Conservation (phyloP, 2,113 vertebrate species). For the Nymphicus hollandicus region DNA sequence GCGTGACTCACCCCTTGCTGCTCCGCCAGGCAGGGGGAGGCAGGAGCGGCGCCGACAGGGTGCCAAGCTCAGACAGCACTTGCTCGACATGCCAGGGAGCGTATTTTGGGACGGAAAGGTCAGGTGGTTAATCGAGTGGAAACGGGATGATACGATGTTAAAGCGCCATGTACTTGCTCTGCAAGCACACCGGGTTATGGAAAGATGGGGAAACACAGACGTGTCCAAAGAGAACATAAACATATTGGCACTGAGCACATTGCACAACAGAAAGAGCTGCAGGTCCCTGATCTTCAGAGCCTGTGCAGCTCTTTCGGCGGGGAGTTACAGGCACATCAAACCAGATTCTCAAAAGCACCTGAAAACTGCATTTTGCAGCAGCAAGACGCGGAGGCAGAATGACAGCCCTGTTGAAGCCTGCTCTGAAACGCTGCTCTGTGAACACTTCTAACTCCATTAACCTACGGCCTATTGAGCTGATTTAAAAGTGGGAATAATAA, state of each 20-base stretch:
- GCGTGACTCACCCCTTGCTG: rapidly evolving
- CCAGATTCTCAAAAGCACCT: neutral
- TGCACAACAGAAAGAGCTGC: neutral
- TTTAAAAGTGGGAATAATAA: neutral
- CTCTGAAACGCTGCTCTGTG: rapidly evolving
- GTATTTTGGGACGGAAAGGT: neutral
- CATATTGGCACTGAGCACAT: rapidly evolving
- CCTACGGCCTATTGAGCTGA: neutral
- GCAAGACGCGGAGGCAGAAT: rapidly evolving
- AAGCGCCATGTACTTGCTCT: neutral
- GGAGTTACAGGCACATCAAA: rapidly evolving
- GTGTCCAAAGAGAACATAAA: neutral
- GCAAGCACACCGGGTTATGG: neutral
- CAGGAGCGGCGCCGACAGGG: rapidly evolving
- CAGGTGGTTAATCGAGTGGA: neutral
- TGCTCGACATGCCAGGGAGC: rapidly evolving
- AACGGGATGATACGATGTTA: neutral
- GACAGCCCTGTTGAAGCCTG: rapidly evolving
- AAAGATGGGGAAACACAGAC: neutral
- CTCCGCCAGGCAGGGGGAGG: rapidly evolving
- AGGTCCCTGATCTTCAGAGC: neutral
- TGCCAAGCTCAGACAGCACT: neutral
- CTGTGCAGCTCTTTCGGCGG: neutral
- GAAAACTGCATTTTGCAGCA: neutral
- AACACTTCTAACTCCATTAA: neutral